Conservation (phyloP, 2,888 invertebrate genomes). For the Limnephilus marmoratus region DNA sequence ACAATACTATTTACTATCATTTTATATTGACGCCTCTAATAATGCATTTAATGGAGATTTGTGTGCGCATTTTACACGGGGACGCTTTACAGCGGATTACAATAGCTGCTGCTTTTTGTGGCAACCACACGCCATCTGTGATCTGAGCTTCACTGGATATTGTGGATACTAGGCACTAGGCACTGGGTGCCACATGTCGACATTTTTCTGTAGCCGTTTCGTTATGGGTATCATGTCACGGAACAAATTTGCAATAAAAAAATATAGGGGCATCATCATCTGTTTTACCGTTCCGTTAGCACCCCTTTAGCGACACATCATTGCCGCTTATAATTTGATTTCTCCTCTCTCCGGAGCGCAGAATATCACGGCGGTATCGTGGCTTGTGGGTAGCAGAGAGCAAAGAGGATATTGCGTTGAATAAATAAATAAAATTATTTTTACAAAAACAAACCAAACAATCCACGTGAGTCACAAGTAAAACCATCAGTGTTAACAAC, state of each 20-base stretch:
- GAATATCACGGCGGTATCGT: neutral
- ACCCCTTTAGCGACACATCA: constrained; percentile 32
- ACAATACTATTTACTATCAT: constrained; percentile 49
- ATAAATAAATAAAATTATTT: neutral
- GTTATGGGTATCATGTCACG: constrained; percentile 50
- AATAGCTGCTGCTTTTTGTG: constrained; percentile 63
- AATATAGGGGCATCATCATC: constrained; percentile 30
- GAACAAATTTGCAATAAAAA: constrained; percentile 54
- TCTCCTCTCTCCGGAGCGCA: constrained; percentile 2
- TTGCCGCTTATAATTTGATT: neutral
- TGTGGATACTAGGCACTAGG: constrained; percentile 25
- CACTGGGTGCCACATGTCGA: constrained; percentile 59
- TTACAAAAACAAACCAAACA: neutral
- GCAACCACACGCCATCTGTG: constrained; percentile 63
- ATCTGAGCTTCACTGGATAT: constrained; percentile 28
- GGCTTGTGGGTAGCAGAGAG: neutral
- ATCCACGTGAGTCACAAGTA: neutral
- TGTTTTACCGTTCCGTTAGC: constrained; percentile 29
- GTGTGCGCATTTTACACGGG: constrained; percentile 63
- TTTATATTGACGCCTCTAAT: constrained; percentile 62
- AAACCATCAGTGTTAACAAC: neutral
- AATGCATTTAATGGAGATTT: constrained; percentile 64
- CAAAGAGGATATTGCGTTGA: neutral
- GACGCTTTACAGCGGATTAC: constrained; percentile 59
- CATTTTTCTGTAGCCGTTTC: constrained; percentile 52